Conservation (phyloP, 2,888 invertebrate species). For the Pandemis cinnamomeana region DNA sequence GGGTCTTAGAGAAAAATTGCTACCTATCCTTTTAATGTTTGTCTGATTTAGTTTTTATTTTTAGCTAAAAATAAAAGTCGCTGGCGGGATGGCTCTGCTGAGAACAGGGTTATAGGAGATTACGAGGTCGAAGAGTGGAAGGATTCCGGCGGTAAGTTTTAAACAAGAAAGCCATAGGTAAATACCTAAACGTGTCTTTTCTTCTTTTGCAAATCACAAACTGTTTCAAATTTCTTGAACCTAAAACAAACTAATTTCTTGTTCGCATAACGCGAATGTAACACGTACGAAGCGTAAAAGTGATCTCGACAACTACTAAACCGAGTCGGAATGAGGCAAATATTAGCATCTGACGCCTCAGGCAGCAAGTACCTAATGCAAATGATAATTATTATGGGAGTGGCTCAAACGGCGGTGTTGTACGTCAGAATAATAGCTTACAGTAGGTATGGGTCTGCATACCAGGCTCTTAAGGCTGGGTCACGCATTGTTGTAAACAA, state of each 20-base stretch:
- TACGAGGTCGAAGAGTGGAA: conserved; percentile 91
- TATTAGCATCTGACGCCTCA: conserved; percentile 28
- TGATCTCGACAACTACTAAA: conserved; percentile 36
- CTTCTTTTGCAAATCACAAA: not conserved
- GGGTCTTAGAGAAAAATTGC: not conserved
- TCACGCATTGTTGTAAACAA: conserved; percentile 24
- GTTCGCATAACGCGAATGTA: conserved; percentile 2
- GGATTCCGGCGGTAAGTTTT: conserved; percentile 84
- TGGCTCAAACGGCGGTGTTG: conserved; percentile 16
- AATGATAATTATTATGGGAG: conserved; percentile 35
- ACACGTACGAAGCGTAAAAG: conserved; percentile 30
- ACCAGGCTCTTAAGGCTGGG: conserved; percentile 10
- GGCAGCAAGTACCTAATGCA: conserved; percentile 28
- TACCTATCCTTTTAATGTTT: conserved; percentile 48
- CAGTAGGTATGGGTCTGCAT: conserved; percentile 24
- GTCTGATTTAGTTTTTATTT: conserved; percentile 27
- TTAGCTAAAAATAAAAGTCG: conserved; percentile 85
- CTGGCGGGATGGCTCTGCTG: conserved; percentile 82
- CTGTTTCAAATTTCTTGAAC: not conserved
- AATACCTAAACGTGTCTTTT: not conserved
- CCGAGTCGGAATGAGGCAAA: conserved; percentile 34
- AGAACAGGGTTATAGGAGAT: conserved; percentile 87
- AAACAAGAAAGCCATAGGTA: conserved; percentile 36
- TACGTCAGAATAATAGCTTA: conserved; percentile 25
- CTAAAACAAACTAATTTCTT: conserved; percentile 2